Percentiles rank a stretch among this genome's conserved stretches.
These are phyloP conservation scores for Rhizomys pruinosus DNA, from an alignment of 2,113 vertebrate genomes.

Conservation along the genomic window DNA sequence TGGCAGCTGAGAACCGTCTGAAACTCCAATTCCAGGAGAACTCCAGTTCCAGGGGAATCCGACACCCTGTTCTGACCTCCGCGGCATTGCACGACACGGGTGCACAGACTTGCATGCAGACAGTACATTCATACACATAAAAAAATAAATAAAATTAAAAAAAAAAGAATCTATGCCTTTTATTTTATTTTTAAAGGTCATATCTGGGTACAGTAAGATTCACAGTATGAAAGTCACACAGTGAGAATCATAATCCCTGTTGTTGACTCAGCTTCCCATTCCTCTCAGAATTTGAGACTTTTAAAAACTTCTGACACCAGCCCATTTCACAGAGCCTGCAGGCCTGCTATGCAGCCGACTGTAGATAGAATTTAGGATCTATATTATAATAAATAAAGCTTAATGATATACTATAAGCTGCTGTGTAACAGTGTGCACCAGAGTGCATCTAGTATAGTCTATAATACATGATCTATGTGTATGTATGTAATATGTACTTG, in stretches of 20 bases:
- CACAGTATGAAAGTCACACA: background rate
- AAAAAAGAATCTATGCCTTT: too few species aligned
- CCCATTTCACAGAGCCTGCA: background rate
- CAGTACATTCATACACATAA: too few species aligned
- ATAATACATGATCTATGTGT: background rate
- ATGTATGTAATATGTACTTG: background rate
- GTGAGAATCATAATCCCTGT: background rate
- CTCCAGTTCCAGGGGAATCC: too few species aligned
- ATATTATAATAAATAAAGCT: background rate
- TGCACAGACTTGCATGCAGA: too few species aligned
- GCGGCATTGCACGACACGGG: too few species aligned
- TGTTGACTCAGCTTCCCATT: background rate
- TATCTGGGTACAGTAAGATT: background rate
- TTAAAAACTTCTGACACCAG: background rate
- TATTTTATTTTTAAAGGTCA: constrained; percentile 1
- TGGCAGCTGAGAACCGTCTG: too few species aligned
- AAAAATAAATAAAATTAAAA: too few species aligned
- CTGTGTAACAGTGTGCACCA: background rate
- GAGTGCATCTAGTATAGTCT: background rate
- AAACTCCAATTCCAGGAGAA: too few species aligned
- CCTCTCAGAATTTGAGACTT: background rate
- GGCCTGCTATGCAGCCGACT: background rate
- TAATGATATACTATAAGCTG: background rate
- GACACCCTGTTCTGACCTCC: too few species aligned
- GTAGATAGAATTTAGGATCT: background rate